A percentile compares a stretch with the other conserved stretches of the same genome.
phyloP scores from a whole-genome alignment of 2,888 invertebrate genomes.

The Cephonodes hylas region DNA sequence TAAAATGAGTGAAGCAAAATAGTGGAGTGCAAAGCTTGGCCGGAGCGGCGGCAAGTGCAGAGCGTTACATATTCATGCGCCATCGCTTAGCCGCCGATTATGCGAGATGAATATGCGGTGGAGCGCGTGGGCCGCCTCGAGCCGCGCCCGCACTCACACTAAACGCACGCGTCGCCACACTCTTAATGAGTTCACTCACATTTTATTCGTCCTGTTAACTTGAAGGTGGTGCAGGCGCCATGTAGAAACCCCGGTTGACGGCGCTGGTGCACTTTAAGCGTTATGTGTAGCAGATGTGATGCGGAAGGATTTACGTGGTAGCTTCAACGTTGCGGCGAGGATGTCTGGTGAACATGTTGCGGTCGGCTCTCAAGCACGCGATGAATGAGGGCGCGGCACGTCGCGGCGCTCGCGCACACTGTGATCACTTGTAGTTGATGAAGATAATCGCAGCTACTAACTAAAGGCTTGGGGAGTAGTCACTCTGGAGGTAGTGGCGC shows the following conservation, averaged over 20 bases:
- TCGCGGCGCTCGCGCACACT: not conserved
- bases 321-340: not conserved
- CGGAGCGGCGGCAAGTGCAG: conserved; percentile 26
- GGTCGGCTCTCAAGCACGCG: not conserved
- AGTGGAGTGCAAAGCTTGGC: not conserved
- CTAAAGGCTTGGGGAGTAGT: not conserved
- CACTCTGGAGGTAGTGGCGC: too few species aligned
- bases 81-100: conserved; percentile 34
- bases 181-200: not conserved
- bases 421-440: not conserved
- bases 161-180: not conserved
- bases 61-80: conserved; percentile 41
- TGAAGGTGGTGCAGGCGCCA: too few species aligned
- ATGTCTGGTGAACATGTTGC: too few species aligned
- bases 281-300: too few species aligned
- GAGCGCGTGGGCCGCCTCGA: conserved; percentile 14
- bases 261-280: too few species aligned
- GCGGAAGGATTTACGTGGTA: not conserved
- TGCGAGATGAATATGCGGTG: conserved; percentile 42
- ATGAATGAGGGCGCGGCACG: not conserved
- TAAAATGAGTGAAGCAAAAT: not conserved
- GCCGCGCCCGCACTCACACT: not conserved
- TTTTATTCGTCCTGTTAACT: too few species aligned
- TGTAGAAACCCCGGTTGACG: too few species aligned
- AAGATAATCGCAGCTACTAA: not conserved